Evolutionary conservation across 2,797 vertebrate species (phyloP), one percentile per base, ranked within the genome.

Genomic region (Huso huso): DNA sequence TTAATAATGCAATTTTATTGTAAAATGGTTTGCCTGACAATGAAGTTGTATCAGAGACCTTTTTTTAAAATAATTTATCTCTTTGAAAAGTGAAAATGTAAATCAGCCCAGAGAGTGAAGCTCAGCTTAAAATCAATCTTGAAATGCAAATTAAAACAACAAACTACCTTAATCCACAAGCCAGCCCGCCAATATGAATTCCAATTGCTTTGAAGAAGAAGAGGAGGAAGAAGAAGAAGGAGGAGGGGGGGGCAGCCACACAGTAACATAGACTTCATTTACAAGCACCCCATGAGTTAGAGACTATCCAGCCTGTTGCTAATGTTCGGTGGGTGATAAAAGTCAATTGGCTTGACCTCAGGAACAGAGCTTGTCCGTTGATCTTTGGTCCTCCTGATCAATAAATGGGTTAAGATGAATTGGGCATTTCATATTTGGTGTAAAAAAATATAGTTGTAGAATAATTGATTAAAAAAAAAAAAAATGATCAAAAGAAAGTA

Each of bases 51-150:
- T 67, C 48, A 51, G 66, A 11, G 58, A 60, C 23, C 48, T 18
- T 49, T n/a, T 13, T 53, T 58, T 60, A 37, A 58, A n/a, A 66
- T 66, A 12, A 67, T 67, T 67, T 67, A 67, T 60, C 60, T 8
- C 49, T 60, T 60, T 50, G 49, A 66, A 8, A 50, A 59, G 55
- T n/a, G 10, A 18, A 15, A 15, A 23, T 18, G 10, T 64, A 3
- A 13, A 18, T 7, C 12, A 48, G 1, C 51, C n/a, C n/a, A 53
- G 10, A 55, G 51, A 8, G 23, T n/a, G 23, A 53, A 65, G 64
- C 51, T 65, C 64, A 48, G 51, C 51, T 53, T 53, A 53, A 65
- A 51, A 65, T 23, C 57, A 65, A 53, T 65, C 64, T 53, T 53
- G 64, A 65, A 48, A n/a, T 55, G 64, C 51, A 51, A 53, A n/a